These are phyloP conservation scores for Xyrichtys novacula DNA, from an alignment of 2,797 vertebrate species.

Conservation along the genomic window DNA sequence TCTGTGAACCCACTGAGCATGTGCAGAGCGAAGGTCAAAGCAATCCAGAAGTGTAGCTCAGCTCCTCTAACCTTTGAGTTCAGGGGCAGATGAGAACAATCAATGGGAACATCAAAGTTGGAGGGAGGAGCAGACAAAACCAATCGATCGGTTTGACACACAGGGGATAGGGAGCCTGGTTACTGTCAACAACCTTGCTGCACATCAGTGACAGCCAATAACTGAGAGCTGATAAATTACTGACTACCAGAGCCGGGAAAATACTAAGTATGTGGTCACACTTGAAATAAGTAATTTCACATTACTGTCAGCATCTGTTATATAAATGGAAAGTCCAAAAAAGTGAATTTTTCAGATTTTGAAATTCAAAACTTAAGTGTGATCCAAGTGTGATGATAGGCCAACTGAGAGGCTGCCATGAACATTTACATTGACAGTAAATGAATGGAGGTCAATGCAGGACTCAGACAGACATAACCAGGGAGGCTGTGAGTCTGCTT, in stretches of 20 bases:
- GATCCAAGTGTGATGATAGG: background rate
- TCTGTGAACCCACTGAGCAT: constrained; percentile 76
- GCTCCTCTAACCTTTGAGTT: constrained; percentile 84
- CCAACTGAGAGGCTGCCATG: constrained; percentile 17
- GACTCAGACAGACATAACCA: constrained; percentile 60
- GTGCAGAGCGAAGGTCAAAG: constrained; percentile 83
- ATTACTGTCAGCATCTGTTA: background rate
- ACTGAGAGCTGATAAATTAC: constrained; percentile 18
- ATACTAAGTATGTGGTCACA: background rate
- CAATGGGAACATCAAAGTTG: constrained; percentile 81
- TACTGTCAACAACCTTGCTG: constrained; percentile 51
- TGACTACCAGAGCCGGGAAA: constrained; percentile 19
- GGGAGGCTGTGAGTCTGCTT: constrained; percentile 69
- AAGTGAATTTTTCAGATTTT: background rate
- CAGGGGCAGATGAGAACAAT: constrained; percentile 83
- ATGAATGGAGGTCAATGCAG: constrained; percentile 65
- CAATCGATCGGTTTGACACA: constrained; percentile 79
- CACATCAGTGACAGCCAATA: constrained; percentile 52
- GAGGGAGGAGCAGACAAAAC: constrained; percentile 79
- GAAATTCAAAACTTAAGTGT: background rate
- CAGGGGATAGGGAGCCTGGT: constrained; percentile 59
- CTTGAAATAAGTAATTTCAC: background rate
- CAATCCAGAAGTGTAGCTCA: constrained; percentile 80
- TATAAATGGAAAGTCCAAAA: constrained; percentile 4
- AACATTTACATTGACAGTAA: constrained; percentile 52